These are phyloP conservation scores for Parotia lawesii DNA, from an alignment of 2,113 vertebrate species.

Conservation along the genomic window DNA sequence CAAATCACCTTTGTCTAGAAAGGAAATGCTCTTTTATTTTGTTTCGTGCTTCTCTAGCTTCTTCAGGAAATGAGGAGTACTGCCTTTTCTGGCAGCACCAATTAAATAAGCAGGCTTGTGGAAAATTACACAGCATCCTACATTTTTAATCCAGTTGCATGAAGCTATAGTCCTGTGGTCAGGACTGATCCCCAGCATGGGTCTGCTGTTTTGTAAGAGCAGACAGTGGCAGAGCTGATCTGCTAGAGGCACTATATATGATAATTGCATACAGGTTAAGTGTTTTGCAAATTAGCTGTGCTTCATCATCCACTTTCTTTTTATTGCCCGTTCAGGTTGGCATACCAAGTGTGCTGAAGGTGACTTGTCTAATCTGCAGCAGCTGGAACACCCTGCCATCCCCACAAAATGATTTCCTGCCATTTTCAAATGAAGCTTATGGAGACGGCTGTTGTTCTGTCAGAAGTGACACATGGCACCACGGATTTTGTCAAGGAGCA, in stretches of 20 bases:
- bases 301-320: conserved; percentile 29
- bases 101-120: conserved; percentile 27
- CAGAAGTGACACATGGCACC: not conserved
- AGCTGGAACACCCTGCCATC: not conserved
- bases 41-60: not conserved
- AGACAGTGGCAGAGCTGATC: not conserved
- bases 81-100: not conserved
- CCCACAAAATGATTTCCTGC: not conserved
- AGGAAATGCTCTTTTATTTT: not conserved
- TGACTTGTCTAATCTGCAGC: conserved; percentile 25
- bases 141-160: conserved; percentile 42
- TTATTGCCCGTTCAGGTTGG: not conserved
- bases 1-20: not conserved
- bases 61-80: not conserved
- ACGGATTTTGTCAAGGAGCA: not conserved
- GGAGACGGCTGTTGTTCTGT: not conserved
- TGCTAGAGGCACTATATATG: conserved; percentile 13
- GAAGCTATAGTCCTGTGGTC: not conserved
- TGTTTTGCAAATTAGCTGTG: conserved; percentile 49
- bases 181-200: conserved; percentile 24
- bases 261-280: conserved; percentile 54
- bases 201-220: not conserved
- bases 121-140: conserved; percentile 42
- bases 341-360: not conserved
- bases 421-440: not conserved